phyloP scores from a whole-genome alignment of 2,888 invertebrate species.

The Eupithecia exiguata region DNA sequence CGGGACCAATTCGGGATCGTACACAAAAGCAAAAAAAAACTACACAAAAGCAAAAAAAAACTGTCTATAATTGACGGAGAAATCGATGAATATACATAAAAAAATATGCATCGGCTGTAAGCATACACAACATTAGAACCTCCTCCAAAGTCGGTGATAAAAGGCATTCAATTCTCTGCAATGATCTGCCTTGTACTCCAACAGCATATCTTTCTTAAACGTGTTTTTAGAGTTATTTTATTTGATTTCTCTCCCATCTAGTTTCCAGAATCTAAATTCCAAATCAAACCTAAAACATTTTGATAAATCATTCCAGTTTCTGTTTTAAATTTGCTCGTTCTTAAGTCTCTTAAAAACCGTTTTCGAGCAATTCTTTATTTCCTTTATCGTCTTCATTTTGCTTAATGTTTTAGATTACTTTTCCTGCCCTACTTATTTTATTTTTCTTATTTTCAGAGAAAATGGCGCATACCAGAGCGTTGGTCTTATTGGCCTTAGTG shows the following conservation, averaged over 20 bases:
- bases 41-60: no score
- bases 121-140: no score
- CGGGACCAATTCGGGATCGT: no score
- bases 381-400: conserved; percentile 3
- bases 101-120: no score
- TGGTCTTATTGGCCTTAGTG: conserved; percentile 51
- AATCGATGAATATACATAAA: no score
- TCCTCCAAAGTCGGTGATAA: not conserved
- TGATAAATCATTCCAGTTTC: conserved; percentile 3
- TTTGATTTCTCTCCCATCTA: not conserved
- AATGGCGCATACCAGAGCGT: conserved; percentile 53
- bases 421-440: conserved; percentile 4
- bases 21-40: no score
- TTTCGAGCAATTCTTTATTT: conserved; percentile 9
- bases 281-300: not conserved
- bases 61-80: no score
- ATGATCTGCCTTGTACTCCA: not conserved
- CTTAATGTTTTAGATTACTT: conserved; percentile 9
- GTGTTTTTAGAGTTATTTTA: not conserved
- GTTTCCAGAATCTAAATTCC: not conserved
- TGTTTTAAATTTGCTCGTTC: conserved; percentile 29
- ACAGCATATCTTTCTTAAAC: not conserved
- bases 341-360: conserved; percentile 12
- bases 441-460: conserved; percentile 55
- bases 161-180: not conserved